Percentiles rank a stretch among this genome's conserved stretches.
These are phyloP conservation scores for Hemithea aestivaria DNA, from an alignment of 2,888 invertebrate species.

Conservation along the genomic window DNA sequence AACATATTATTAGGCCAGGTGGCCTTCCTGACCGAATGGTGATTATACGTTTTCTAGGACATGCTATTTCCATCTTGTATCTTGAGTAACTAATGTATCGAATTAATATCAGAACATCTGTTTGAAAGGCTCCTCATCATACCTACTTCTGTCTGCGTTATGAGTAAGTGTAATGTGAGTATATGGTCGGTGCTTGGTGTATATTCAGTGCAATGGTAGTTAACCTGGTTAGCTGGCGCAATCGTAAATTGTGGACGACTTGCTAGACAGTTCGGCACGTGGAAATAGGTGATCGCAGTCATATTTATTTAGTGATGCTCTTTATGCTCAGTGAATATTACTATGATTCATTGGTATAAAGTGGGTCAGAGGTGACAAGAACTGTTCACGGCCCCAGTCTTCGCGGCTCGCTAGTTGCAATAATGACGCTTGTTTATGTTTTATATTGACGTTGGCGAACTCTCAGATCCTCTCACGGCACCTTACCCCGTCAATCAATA, in stretches of 20 bases:
- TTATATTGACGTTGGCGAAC: slow-evolving; percentile 14
- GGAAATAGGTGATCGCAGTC: slow-evolving; percentile 6
- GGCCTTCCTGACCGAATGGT: slow-evolving; percentile 35
- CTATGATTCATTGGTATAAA: slow-evolving; percentile 19
- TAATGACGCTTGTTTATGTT: slow-evolving; percentile 12
- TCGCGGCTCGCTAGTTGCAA: slow-evolving; percentile 13
- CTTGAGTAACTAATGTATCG: slow-evolving; percentile 20
- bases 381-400: slow-evolving; percentile 14
- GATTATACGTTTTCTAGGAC: slow-evolving; percentile 22
- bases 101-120: slow-evolving; percentile 1
- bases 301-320: slow-evolving; percentile 8
- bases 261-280: slow-evolving; percentile 2
- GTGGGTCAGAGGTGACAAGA: slow-evolving; percentile 19
- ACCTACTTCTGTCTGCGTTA: slow-evolving; percentile 7
- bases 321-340: slow-evolving; percentile 10
- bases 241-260: slow-evolving; percentile 10
- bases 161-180: neutral
- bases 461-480: slow-evolving; percentile 8
- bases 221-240: slow-evolving; percentile 10
- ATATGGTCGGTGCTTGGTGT: neutral
- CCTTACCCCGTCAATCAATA: slow-evolving; percentile 1
- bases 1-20: slow-evolving; percentile 34
- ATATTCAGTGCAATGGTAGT: slow-evolving; percentile 7
- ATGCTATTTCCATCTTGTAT: slow-evolving; percentile 27
- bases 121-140: slow-evolving; percentile 9